phyloP scores from a whole-genome alignment of 1,140 invertebrate genomes.

The Argopecten irradians region DNA sequence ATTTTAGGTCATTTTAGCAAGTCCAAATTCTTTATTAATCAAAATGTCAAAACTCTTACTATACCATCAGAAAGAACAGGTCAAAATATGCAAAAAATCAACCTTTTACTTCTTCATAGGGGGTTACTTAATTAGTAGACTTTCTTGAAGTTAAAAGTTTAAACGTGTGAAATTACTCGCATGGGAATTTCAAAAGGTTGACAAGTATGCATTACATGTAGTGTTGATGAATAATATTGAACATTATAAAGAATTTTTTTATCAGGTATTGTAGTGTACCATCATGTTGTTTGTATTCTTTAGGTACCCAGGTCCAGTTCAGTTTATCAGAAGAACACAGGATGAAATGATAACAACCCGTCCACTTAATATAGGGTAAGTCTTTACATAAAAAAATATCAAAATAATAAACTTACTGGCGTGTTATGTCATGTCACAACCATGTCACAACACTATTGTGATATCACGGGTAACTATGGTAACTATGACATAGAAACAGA shows the following conservation, averaged over 20 bases:
- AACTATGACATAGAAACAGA: neutral
- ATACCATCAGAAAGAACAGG: no score
- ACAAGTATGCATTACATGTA: neutral
- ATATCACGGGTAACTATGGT: neutral
- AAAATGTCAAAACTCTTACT: no score
- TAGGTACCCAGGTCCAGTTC: slow-evolving; percentile 86
- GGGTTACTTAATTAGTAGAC: neutral
- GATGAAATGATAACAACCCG: slow-evolving; percentile 92
- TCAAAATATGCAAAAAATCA: no score
- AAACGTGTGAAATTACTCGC: no score
- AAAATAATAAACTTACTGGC: neutral
- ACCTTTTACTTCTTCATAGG: neutral
- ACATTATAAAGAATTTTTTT: neutral
- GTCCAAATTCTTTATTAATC: no score
- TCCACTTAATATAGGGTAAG: slow-evolving; percentile 51
- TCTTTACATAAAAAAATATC: neutral
- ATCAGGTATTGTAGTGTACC: neutral
- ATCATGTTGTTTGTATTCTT: slow-evolving; percentile 28
- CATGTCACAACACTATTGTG: no score
- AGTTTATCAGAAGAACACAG: slow-evolving; percentile 88
- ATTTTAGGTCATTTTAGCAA: no score
- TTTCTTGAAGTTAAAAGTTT: no score
- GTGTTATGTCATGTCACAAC: neutral
- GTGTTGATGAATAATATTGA: neutral
- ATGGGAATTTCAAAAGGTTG: neutral